Conservation (phyloP, 92 coral and sea anemone genomes). For the Anthopleura xanthogrammica region DNA sequence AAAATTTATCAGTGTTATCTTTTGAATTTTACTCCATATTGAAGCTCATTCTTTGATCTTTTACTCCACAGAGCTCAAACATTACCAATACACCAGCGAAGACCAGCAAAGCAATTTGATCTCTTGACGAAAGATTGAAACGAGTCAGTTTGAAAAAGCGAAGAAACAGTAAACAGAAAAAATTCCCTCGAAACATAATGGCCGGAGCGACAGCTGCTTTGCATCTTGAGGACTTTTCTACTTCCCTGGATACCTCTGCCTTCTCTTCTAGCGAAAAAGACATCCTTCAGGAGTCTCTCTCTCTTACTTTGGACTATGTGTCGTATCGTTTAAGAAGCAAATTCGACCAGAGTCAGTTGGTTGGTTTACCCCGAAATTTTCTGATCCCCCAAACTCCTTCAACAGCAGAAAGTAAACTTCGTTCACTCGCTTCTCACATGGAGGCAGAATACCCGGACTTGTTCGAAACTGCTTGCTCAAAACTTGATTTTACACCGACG, state of each 20-base stretch:
- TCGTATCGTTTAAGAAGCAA: slow-evolving; percentile 88
- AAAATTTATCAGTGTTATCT: slow-evolving; percentile 11
- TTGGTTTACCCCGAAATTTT: slow-evolving; percentile 78
- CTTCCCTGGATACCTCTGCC: slow-evolving; percentile 69
- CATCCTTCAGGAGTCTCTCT: slow-evolving; percentile 49
- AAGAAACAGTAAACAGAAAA: slow-evolving; percentile 38
- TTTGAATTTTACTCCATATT: slow-evolving; percentile 29
- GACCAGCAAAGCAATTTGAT: not conserved
- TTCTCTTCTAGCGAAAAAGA: slow-evolving; percentile 66
- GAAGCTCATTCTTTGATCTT: slow-evolving; percentile 16
- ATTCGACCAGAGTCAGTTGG: slow-evolving; percentile 89
- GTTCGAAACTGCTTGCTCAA: slow-evolving; percentile 89
- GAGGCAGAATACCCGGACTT: slow-evolving; percentile 98
- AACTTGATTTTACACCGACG: slow-evolving; percentile 81
- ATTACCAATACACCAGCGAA: slow-evolving; percentile 5
- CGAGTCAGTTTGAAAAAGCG: slow-evolving; percentile 15
- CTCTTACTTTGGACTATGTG: slow-evolving; percentile 79
- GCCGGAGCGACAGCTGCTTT: slow-evolving; percentile 98
- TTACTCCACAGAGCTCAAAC: slow-evolving; percentile 29
- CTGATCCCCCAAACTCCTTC: slow-evolving; percentile 87
- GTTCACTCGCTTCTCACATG: slow-evolving; percentile 88
- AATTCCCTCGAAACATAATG: slow-evolving; percentile 38
- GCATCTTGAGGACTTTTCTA: slow-evolving; percentile 69
- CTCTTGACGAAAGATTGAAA: slow-evolving; percentile 12
- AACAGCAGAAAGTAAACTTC: slow-evolving; percentile 67